Evolutionary conservation across 2,888 invertebrate species (phyloP), one percentile per base, ranked within the genome.

Genomic region (Caenorhabditis parvicauda): DNA sequence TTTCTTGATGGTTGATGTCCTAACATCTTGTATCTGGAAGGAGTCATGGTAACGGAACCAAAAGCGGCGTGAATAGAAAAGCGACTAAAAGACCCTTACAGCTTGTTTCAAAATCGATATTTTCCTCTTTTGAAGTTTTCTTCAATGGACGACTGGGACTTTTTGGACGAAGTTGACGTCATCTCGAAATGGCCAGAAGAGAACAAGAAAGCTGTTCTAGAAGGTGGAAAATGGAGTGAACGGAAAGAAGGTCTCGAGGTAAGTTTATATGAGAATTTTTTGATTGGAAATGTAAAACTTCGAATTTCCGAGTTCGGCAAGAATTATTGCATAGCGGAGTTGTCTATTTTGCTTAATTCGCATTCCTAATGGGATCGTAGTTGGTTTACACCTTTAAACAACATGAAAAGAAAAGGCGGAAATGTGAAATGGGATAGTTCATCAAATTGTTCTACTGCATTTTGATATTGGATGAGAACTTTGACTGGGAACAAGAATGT

Each of bases 231-330:
- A 35, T 72, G 72, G 72, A 55, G 46, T 5, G 72, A 70, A 44
- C 59, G 72, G 29, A 64, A 57, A 25, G 67, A 64, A 17, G 65
- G 62, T 6, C 51, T 72, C 14, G 65, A 70, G 63, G 71, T 70
- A 37, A 22, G 14, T 4, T 29, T n/a, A 14, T 29, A 19, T 41
- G 29, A 22, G 3, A 46, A 46, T 32, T 46, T 46, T 35, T 22
- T 19, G 4, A 22, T 29, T 27, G 25, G 29, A 28, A 27, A 27
- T 28, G 19, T 29, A 45, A 45, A 45, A 45, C 32, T 19, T n/a
- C n/a, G n/a, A n/a, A n/a, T n/a, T 7, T 5, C 32, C 25, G 19
- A 46, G 32, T 25, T 27, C 32, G 22, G 46, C 39, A 9, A 7
- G n/a, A n/a, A n/a, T n/a, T n/a, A n/a, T n/a, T n/a, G n/a, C n/a